Conservation (phyloP, 2,113 vertebrate genomes). For the Puffinus mauretanicus region DNA sequence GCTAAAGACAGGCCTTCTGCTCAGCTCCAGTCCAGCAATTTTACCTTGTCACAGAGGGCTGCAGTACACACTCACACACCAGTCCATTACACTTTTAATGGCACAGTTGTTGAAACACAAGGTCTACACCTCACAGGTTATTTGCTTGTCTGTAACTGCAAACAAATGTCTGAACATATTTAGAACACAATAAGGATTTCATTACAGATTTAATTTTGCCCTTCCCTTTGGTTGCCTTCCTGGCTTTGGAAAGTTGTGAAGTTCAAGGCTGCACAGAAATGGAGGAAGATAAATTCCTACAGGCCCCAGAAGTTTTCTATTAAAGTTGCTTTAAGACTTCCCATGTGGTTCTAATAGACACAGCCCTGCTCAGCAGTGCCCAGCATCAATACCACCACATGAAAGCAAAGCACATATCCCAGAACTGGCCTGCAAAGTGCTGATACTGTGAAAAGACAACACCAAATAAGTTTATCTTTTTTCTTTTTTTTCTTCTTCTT, state of each 20-base stretch:
- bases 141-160: not conserved
- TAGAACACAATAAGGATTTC: not conserved
- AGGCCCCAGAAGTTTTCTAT: constrained; percentile 55
- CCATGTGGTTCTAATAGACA: constrained; percentile 63
- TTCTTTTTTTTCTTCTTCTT: not conserved
- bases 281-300: constrained; percentile 46
- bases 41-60: not conserved
- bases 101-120: not conserved
- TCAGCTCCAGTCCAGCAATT: not conserved
- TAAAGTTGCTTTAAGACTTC: constrained; percentile 24
- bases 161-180: not conserved
- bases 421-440: constrained; percentile 52
- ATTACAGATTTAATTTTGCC: not conserved
- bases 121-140: not conserved
- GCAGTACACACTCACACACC: not conserved
- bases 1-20: not conserved
- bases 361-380: constrained; percentile 44
- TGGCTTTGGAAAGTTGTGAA: not conserved
- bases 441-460: constrained; percentile 41
- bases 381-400: constrained; percentile 58
- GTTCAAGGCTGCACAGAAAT: constrained; percentile 36
- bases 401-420: constrained; percentile 45
- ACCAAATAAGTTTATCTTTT: constrained; percentile 21
- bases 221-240: not conserved
- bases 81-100: fast-evolving